phyloP scores from a whole-genome alignment of 2,888 invertebrate genomes.

The Lasioglossum pauxillum region DNA sequence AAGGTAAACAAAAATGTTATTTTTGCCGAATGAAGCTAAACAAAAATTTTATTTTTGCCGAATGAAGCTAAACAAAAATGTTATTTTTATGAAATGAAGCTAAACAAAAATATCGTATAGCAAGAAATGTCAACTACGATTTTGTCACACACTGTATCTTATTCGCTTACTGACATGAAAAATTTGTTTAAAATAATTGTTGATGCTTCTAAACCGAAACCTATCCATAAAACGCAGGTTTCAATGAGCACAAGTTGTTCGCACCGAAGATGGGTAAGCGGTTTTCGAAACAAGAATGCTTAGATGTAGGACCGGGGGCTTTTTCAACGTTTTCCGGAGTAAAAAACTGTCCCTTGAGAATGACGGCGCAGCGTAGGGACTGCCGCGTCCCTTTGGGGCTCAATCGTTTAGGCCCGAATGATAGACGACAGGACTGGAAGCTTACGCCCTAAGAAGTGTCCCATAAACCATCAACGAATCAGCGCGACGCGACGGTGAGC shows the following conservation, averaged over 20 bases:
- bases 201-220: neutral
- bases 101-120: too few relatives aligned
- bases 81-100: too few relatives aligned
- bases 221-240: neutral
- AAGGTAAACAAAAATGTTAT: too few relatives aligned
- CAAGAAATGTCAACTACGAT: too few relatives aligned
- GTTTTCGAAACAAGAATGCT: constrained; percentile 6
- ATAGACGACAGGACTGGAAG: constrained; percentile 61
- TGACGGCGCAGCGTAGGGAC: constrained; percentile 30
- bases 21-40: too few relatives aligned
- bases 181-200: neutral
- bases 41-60: too few relatives aligned
- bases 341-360: constrained; percentile 6
- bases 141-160: too few relatives aligned
- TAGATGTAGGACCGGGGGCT: neutral
- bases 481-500: constrained; percentile 42
- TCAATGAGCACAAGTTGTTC: neutral
- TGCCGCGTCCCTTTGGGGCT: constrained; percentile 36
- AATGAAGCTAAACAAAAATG: too few relatives aligned
- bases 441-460: constrained; percentile 71
- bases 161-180: neutral
- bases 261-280: neutral
- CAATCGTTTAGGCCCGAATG: constrained; percentile 60
- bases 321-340: constrained; percentile 6
- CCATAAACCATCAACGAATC: constrained; percentile 71